These are phyloP conservation scores for Drymodes brunneopygia DNA, from an alignment of 2,113 vertebrate genomes.

Conservation along the genomic window DNA sequence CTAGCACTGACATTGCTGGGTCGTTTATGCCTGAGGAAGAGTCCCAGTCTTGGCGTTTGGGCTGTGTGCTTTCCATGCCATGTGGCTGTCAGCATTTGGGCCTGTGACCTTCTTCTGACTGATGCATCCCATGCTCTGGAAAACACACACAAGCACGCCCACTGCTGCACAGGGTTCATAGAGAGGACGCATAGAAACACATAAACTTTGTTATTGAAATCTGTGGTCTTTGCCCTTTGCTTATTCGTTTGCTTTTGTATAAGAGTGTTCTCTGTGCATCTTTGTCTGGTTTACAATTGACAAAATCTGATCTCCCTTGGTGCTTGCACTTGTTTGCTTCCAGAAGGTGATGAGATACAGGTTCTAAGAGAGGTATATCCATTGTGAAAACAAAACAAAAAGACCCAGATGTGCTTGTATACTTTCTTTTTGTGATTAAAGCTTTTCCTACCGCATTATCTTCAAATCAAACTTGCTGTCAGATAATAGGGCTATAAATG, in stretches of 20 bases:
- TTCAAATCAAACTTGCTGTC: not conserved
- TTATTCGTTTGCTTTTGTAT: not conserved
- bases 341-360: not conserved
- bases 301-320: not conserved
- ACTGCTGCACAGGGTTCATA: not conserved
- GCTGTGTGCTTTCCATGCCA: not conserved
- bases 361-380: not conserved
- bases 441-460: not conserved
- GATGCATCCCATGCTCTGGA: not conserved
- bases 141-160: not conserved
- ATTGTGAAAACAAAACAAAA: not conserved
- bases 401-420: not conserved
- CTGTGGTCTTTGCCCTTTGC: constrained; percentile 21
- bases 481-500: not conserved
- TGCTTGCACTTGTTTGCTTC: not conserved
- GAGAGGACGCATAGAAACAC: not conserved
- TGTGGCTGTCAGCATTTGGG: not conserved
- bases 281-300: not conserved
- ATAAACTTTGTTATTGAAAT: not conserved
- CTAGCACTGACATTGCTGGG: not conserved
- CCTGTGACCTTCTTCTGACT: constrained; percentile 3
- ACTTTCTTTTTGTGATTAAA: not conserved
- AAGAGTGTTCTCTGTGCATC: not conserved
- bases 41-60: fast-evolving
- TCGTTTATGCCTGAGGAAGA: not conserved